These are phyloP conservation scores for Pyrocoelia pectoralis DNA, from an alignment of 2,888 invertebrate species.

Conservation along the genomic window DNA sequence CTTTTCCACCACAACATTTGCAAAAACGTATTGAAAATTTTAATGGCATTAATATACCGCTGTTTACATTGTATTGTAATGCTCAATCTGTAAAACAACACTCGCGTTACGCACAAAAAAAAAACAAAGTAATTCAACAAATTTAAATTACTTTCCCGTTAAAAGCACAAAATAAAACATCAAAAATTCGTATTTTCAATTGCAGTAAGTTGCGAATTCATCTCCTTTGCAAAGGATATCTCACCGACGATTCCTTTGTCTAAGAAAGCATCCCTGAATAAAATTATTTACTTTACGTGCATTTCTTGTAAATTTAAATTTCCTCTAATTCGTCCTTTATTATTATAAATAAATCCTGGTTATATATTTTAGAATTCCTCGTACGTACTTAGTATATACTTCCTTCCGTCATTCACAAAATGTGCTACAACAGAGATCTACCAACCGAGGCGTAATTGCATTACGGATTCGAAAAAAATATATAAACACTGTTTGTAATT, in stretches of 20 bases:
- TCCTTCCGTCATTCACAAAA: constrained; percentile 12
- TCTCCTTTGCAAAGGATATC: background rate
- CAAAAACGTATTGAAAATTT: too few relatives aligned
- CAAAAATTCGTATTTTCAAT: background rate
- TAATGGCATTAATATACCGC: too few relatives aligned
- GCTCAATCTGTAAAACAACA: too few relatives aligned
- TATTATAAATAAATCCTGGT: background rate
- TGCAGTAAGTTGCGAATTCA: too few relatives aligned
- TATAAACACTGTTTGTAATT: constrained; percentile 18
- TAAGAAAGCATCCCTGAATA: background rate
- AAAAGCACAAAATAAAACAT: background rate
- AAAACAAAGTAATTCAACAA: background rate
- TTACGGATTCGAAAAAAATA: constrained; percentile 20
- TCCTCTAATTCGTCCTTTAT: background rate
- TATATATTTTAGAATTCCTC: background rate
- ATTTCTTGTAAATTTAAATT: background rate
- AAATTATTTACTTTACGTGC: background rate
- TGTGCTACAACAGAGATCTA: constrained; percentile 1
- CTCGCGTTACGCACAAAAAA: too few relatives aligned
- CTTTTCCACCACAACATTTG: too few relatives aligned
- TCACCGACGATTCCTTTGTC: background rate
- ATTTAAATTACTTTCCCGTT: background rate
- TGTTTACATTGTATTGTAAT: too few relatives aligned
- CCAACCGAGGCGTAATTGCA: constrained; percentile 10
- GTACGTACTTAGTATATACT: background rate